Conservation (phyloP, 2,888 invertebrate genomes). For the Nomada goodeniana region DNA sequence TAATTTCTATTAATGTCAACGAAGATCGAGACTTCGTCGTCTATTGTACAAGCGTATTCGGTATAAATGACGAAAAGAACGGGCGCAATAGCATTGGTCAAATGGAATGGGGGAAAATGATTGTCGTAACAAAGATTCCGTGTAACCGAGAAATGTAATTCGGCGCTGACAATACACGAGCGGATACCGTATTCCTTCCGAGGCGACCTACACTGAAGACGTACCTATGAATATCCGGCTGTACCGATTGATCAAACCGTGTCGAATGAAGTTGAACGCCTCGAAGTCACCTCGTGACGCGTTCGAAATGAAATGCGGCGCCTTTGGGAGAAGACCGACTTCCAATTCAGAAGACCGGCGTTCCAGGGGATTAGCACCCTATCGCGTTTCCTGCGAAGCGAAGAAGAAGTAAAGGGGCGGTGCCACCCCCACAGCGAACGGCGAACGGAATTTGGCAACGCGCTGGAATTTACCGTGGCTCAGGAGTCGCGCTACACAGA, state of each 20-base stretch:
- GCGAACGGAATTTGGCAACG: slow-evolving; percentile 15
- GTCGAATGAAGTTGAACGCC: neutral
- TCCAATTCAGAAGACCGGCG: slow-evolving; percentile 12
- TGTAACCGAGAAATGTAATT: too few relatives aligned
- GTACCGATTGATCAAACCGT: neutral
- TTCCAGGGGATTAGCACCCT: slow-evolving; percentile 1
- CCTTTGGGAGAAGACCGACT: neutral
- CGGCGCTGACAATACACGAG: neutral
- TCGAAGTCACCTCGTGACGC: neutral
- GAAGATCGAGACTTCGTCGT: too few relatives aligned
- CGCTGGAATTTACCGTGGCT: neutral
- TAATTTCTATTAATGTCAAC: too few relatives aligned
- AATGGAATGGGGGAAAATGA: too few relatives aligned
- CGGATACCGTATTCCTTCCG: neutral
- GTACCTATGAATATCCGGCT: neutral
- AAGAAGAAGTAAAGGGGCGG: neutral
- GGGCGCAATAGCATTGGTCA: too few relatives aligned
- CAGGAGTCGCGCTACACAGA: neutral
- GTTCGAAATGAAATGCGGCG: slow-evolving; percentile 1
- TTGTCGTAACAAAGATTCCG: neutral
- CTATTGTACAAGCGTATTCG: too few relatives aligned
- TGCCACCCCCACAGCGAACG: neutral
- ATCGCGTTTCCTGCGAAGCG: slow-evolving; percentile 13
- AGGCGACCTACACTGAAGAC: neutral
- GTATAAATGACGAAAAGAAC: too few relatives aligned